A percentile compares a stretch with the other conserved stretches of the same genome.
Evolutionary conservation across 2,888 invertebrate species (phyloP).

Genomic region (Apantesis nais): DNA sequence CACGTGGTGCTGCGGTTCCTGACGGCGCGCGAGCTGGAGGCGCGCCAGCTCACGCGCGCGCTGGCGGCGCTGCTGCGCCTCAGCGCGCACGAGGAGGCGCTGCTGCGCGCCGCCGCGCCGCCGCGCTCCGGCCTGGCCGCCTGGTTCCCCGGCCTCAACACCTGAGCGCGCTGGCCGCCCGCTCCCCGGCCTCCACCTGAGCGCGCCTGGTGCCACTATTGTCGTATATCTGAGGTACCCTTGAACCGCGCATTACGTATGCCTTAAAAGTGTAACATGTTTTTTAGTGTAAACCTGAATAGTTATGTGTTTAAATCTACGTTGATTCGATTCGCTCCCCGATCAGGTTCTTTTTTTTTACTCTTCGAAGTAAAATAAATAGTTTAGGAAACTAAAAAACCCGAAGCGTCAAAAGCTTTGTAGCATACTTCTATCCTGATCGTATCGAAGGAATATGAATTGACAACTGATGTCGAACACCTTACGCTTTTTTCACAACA

Average conservation of each 20-base stretch:
- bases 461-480: too few species aligned
- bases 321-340: background rate
- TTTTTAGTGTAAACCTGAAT: background rate
- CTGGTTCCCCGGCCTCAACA: slow-evolving; percentile 74
- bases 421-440: too few species aligned
- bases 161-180: slow-evolving; percentile 49
- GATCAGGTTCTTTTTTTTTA: too few species aligned
- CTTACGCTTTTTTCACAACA: too few species aligned
- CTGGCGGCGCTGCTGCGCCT: slow-evolving; percentile 94
- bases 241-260: background rate
- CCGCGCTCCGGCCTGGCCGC: slow-evolving; percentile 67
- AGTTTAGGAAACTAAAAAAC: too few species aligned
- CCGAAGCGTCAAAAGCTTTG: too few species aligned
- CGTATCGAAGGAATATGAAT: too few species aligned
- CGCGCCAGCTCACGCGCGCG: slow-evolving; percentile 95
- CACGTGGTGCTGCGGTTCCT: slow-evolving; percentile 97
- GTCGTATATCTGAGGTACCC: too few species aligned
- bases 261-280: background rate
- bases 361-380: too few species aligned
- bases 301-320: background rate
- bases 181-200: too few species aligned
- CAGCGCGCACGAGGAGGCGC: slow-evolving; percentile 93
- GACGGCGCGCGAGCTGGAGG: slow-evolving; percentile 94
- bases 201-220: too few species aligned
- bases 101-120: slow-evolving; percentile 91